Evolutionary conservation across 2,888 invertebrate genomes (phyloP).

Genomic region (Bugulina stolonifera): DNA sequence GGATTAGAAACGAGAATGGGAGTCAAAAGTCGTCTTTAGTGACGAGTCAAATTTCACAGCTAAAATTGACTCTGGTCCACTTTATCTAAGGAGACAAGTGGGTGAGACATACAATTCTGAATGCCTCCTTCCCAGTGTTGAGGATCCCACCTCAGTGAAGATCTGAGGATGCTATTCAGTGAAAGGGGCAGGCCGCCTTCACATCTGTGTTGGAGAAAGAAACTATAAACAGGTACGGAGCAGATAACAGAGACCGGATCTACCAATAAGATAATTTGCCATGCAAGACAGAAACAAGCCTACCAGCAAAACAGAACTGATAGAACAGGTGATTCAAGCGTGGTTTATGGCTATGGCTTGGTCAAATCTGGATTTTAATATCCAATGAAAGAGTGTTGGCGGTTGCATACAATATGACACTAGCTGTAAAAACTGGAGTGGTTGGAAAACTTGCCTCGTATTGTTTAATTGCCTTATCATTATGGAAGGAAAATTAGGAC

Average conservation of each 20-base stretch:
- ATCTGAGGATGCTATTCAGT: conserved; percentile 5
- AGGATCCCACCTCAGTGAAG: not conserved
- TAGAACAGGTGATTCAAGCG: not conserved
- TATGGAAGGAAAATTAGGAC: too few species aligned
- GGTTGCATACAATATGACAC: too few species aligned
- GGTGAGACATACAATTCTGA: not conserved
- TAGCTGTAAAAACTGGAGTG: too few species aligned
- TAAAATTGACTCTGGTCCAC: not conserved
- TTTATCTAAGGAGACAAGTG: not conserved
- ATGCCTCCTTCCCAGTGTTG: too few species aligned
- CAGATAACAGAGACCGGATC: not conserved
- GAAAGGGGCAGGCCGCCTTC: not conserved
- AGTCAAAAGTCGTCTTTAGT: not conserved
- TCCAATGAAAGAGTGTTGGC: too few species aligned
- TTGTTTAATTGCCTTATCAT: too few species aligned
- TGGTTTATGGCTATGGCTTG: not conserved
- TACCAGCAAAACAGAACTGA: not conserved
- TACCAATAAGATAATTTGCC: not conserved
- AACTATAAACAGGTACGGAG: not conserved
- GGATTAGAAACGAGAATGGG: not conserved
- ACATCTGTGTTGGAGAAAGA: not conserved
- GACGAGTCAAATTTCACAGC: not conserved
- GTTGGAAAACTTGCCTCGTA: too few species aligned
- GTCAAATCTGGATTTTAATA: too few species aligned
- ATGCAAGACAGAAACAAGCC: conserved; percentile 7